A percentile compares a stretch with the other conserved stretches of the same genome.
These are phyloP conservation scores for Drosophila gunungcola DNA, from an alignment of 1,140 invertebrate species.

Conservation along the genomic window DNA sequence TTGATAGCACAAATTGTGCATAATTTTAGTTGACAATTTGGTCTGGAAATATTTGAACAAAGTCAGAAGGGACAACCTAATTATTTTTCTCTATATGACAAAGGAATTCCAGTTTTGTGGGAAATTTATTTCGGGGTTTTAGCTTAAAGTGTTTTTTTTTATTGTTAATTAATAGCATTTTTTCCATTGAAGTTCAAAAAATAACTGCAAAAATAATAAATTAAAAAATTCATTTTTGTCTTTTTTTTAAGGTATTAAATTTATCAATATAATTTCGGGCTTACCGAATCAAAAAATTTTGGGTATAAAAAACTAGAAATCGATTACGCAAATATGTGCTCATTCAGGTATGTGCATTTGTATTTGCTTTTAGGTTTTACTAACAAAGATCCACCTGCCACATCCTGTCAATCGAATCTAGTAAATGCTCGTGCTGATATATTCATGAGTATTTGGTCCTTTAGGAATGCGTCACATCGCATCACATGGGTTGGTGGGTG, in stretches of 20 bases:
- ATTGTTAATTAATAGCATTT: too few species aligned
- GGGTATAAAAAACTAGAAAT: conserved; percentile 13
- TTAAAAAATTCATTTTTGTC: too few species aligned
- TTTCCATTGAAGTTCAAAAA: too few species aligned
- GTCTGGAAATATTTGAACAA: conserved; percentile 3
- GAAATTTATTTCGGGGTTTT: background rate
- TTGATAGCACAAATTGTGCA: conserved; percentile 21
- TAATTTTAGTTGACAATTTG: conserved; percentile 11
- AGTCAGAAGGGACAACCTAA: conserved; percentile 13
- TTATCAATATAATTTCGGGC: background rate
- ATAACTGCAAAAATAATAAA: conserved; percentile 1
- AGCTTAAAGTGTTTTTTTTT: too few species aligned
- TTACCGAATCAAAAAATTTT: background rate
- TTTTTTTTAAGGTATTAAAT: background rate
- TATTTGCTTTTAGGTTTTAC: conserved; percentile 25
- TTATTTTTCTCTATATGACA: background rate
- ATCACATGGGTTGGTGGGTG: too few species aligned
- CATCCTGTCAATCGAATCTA: conserved; percentile 36
- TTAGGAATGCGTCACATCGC: conserved; percentile 21
- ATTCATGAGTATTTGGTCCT: conserved; percentile 41
- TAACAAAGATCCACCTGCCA: conserved; percentile 13
- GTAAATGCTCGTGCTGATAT: conserved; percentile 36
- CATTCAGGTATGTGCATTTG: conserved; percentile 3
- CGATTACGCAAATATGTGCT: conserved; percentile 20
- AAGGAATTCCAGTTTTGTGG: background rate